Conservation (phyloP, 2,113 vertebrate genomes). For the Planiliza haematocheilus region DNA sequence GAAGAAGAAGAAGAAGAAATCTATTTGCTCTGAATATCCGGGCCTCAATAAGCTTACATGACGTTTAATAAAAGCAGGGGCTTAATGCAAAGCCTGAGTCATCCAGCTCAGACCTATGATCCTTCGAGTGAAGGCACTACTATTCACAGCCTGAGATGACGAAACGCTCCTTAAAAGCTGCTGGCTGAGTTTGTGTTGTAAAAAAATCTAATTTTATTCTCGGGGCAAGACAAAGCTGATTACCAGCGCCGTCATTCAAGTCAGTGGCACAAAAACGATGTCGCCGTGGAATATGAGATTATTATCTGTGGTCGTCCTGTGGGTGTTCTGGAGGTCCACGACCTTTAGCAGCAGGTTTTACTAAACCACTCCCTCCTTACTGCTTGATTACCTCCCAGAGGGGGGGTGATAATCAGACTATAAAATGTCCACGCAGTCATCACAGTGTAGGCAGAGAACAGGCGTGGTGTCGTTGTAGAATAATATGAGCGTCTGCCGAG, state of each 20-base stretch:
- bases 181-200: not conserved
- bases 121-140: not conserved
- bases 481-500: not conserved
- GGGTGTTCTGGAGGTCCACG: not conserved
- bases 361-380: not conserved
- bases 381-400: constrained; percentile 33
- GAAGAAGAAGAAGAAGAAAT: too few species aligned
- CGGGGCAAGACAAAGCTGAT: too few species aligned
- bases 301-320: not conserved
- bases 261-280: too few species aligned
- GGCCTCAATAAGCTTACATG: not conserved
- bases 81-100: not conserved
- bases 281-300: too few species aligned
- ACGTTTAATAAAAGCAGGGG: not conserved
- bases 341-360: not conserved
- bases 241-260: too few species aligned
- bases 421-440: too few species aligned
- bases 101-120: too few species aligned
- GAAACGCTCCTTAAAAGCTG: not conserved
- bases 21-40: not conserved
- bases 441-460: too few species aligned
- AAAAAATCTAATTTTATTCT: too few species aligned
- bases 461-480: not conserved
- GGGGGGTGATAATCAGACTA: too few species aligned
- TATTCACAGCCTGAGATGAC: not conserved